Evolutionary conservation across 2,888 invertebrate genomes (phyloP), one percentile per base, ranked within the genome.

Genomic region (Ennomos quercinarius): DNA sequence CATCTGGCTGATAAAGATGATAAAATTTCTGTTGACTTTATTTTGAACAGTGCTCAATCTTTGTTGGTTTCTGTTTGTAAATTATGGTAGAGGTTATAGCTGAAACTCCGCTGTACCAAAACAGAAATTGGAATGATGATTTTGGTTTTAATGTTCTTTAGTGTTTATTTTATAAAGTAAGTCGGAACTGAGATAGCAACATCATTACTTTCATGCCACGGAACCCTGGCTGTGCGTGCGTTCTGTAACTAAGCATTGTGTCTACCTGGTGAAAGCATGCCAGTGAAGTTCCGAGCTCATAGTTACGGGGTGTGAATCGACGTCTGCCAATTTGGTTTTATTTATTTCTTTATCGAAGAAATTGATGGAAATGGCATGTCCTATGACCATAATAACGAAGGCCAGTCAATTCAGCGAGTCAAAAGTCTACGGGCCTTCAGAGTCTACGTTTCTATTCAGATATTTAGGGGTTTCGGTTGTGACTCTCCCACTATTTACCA

Each of bases 311-410:
- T 55, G 60, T 42, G 42, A 59, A 59, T 39, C 37, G 17, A 11
- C 8, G 34, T 39, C 52, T 27, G 49, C 27, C 45, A 50, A 42
- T 42, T 35, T 34, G 6, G 38, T 52, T 45, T 56, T 61, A 56
- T 61, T 61, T 51, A 55, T 60, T 47, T 55, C 55, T 61, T 51
- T 56, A 54, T 59, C 54, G 41, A 41, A 46, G 40, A 42, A 17
- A 55, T 56, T 56, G 60, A 47, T 56, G 39, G 49, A 13, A 50
- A 51, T 56, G 12, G 60, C 60, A 48, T 61, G 60, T 17, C 47
- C 5, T 44, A 44, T 39, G 38, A 46, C 45, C 42, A 51, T 55
- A 47, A 56, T 39, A 36, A 6, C 17, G 50, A 44, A 61, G 60
- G 60, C 37, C 48, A 37, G 43, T 37, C 38, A 36, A 55, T 54